Evolutionary conservation across 2,113 vertebrate species (phyloP).

Genomic region (Narcine bancroftii): DNA sequence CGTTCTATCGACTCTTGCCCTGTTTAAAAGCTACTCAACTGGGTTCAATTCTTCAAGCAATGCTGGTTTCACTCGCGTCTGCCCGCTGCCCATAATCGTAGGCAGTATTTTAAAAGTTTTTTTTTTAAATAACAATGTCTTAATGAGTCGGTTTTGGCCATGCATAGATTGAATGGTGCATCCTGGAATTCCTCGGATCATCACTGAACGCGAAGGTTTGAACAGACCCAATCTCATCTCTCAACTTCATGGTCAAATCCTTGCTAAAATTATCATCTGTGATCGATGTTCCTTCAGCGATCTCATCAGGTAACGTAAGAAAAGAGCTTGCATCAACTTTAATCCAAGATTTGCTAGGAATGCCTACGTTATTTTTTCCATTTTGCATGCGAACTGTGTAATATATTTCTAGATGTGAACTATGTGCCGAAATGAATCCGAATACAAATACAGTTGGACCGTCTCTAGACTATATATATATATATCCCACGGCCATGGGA

Average conservation of each 20-base stretch:
- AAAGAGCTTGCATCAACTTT: neutral
- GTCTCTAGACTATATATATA: neutral
- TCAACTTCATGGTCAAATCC: neutral
- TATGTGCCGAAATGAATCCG: neutral
- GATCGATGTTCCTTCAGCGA: neutral
- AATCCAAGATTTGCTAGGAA: neutral
- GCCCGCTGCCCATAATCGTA: no score
- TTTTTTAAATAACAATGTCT: no score
- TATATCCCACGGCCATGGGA: no score
- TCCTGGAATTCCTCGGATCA: neutral
- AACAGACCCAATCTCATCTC: neutral
- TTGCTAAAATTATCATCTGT: neutral
- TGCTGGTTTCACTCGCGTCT: neutral
- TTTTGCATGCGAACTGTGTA: neutral
- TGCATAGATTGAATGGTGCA: neutral
- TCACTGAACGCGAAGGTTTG: neutral
- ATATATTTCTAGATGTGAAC: neutral
- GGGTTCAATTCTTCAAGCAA: neutral
- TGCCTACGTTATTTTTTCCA: neutral
- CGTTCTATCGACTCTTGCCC: neutral
- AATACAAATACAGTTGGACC: neutral
- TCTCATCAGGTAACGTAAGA: neutral
- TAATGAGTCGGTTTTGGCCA: neutral
- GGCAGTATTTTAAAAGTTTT: no score
- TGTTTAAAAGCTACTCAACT: neutral